Percentiles rank a stretch among this genome's conserved stretches.
Conservation (phyloP, 2,888 invertebrate genomes). For the Melanotus villosus region DNA sequence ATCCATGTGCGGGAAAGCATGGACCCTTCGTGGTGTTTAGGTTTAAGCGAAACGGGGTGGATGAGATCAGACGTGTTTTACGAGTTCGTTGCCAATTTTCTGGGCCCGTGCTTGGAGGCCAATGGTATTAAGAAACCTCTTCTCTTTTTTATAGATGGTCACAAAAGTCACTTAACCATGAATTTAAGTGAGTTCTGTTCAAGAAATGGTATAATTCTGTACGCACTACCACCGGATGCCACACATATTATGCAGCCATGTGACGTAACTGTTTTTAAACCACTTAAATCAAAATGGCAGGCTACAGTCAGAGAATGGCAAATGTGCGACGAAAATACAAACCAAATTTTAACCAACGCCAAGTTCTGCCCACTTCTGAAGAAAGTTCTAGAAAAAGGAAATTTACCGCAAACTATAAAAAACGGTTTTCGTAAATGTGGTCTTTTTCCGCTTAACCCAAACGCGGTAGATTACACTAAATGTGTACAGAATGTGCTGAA, state of each 20-base stretch:
- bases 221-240: conserved; percentile 53
- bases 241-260: conserved; percentile 41
- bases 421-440: conserved; percentile 52
- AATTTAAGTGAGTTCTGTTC: conserved; percentile 22
- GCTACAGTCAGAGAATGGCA: conserved; percentile 52
- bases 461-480: no score
- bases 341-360: conserved; percentile 52
- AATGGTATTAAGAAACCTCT: conserved; percentile 37
- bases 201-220: conserved; percentile 53
- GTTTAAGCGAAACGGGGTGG: conserved; percentile 30
- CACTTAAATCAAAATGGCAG: conserved; percentile 35
- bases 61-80: conserved; percentile 29
- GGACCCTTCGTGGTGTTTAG: conserved; percentile 17
- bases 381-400: conserved; percentile 30
- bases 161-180: conserved; percentile 10
- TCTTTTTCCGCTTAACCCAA: conserved; percentile 51
- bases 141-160: conserved; percentile 20
- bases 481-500: conserved; percentile 49
- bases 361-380: conserved; percentile 54
- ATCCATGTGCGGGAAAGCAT: conserved; percentile 50
- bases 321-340: conserved; percentile 46
- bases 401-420: conserved; percentile 37
- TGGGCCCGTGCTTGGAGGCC: conserved; percentile 7
- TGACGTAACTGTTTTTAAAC: conserved; percentile 21
- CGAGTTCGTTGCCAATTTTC: conserved; percentile 27